phyloP scores from a whole-genome alignment of 2,888 invertebrate genomes.

The Aquatica leii region DNA sequence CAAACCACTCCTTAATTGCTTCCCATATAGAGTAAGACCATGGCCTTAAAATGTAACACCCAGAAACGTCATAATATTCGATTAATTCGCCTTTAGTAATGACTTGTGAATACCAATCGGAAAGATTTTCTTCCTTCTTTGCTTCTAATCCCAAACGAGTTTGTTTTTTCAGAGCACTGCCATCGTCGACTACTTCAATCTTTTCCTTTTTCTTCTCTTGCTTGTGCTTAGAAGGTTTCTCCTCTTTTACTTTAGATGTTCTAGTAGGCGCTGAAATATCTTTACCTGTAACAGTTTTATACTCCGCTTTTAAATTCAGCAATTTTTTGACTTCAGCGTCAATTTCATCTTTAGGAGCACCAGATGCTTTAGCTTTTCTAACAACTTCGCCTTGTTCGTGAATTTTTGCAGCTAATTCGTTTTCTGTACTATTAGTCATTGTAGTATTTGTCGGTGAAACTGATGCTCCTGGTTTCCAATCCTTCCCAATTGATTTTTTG shows the following conservation, averaged over 20 bases:
- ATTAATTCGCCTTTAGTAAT: constrained; percentile 95
- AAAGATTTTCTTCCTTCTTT: constrained; percentile 88
- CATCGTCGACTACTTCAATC: constrained; percentile 52
- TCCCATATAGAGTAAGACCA: constrained; percentile 99
- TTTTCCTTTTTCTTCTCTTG: constrained; percentile 47
- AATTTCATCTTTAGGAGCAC: constrained; percentile 37
- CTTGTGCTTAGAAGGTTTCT: constrained; percentile 51
- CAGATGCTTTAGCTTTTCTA: constrained; percentile 71
- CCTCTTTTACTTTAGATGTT: constrained; percentile 47
- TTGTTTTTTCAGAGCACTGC: constrained; percentile 78
- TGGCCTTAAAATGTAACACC: constrained; percentile 97
- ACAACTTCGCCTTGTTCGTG: constrained; percentile 74
- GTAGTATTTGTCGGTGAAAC: constrained; percentile 60
- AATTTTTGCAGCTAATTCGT: constrained; percentile 47
- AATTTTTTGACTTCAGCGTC: constrained; percentile 69
- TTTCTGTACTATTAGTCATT: constrained; percentile 49
- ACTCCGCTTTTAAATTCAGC: constrained; percentile 76
- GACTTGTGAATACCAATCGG: constrained; percentile 98
- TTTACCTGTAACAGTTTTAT: constrained; percentile 72
- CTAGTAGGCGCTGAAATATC: constrained; percentile 61
- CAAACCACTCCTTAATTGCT: constrained; percentile 84
- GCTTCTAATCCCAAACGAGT: constrained; percentile 94
- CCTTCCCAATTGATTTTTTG: constrained; percentile 71
- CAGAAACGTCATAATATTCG: constrained; percentile 99
- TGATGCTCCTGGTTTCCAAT: constrained; percentile 62